Evolutionary conservation across 2,888 invertebrate species (phyloP).

Genomic region (Eupithecia tripunctaria): DNA sequence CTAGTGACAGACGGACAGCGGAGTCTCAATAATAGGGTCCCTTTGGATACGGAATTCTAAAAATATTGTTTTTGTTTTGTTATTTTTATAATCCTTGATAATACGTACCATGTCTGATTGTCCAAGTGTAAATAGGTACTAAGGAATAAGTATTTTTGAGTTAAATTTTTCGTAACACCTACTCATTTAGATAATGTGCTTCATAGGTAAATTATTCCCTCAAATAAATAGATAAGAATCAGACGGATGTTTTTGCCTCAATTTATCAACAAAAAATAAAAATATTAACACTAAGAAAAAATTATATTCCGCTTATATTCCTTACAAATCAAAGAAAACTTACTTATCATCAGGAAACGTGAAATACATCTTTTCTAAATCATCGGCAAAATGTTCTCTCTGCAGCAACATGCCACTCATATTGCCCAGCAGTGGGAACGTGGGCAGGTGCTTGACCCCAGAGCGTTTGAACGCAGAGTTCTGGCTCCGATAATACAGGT

Average conservation of each 20-base stretch:
- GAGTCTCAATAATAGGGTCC: too few species aligned
- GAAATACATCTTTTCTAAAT: conserved; percentile 46
- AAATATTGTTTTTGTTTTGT: too few species aligned
- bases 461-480: conserved; percentile 51
- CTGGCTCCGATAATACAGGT: conserved; percentile 49
- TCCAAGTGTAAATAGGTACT: neutral
- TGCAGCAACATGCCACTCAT: conserved; percentile 42
- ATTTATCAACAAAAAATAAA: too few species aligned
- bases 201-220: neutral
- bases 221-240: too few species aligned
- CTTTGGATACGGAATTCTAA: too few species aligned
- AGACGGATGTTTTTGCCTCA: too few species aligned
- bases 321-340: neutral
- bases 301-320: neutral
- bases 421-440: conserved; percentile 48
- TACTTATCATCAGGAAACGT: conserved; percentile 57
- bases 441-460: conserved; percentile 51
- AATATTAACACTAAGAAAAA: too few species aligned
- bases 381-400: conserved; percentile 48
- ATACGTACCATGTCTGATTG: neutral
- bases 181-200: neutral
- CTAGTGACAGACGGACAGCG: too few species aligned
- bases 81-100: neutral
- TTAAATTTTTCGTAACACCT: neutral
- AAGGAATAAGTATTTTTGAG: neutral